Conservation (phyloP, 2,888 invertebrate species). For the Lordiphosa andalusiaca region DNA sequence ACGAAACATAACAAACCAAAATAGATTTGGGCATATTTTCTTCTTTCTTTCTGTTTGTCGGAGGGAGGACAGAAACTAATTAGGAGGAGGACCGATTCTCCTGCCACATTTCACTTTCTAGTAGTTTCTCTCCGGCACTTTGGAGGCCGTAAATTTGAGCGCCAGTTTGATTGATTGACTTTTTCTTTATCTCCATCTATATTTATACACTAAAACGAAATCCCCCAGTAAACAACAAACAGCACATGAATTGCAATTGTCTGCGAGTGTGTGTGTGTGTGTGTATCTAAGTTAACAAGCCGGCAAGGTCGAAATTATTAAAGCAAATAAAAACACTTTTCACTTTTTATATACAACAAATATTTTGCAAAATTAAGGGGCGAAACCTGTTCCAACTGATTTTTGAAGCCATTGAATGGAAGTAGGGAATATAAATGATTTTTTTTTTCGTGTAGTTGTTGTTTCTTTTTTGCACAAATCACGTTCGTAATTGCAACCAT, state of each 20-base stretch:
- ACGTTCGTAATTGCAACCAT: conserved; percentile 70
- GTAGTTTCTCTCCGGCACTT: neutral
- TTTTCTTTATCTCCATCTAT: neutral
- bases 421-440: no score
- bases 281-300: conserved; percentile 46
- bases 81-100: conserved; percentile 1
- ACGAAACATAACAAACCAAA: conserved; percentile 45
- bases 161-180: conserved; percentile 18
- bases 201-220: neutral
- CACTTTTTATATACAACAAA: conserved; percentile 1
- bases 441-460: no score
- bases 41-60: neutral
- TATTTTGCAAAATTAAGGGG: neutral
- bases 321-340: conserved; percentile 26
- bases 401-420: no score
- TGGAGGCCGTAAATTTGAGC: conserved; percentile 16
- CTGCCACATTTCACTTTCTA: neutral
- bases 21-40: neutral
- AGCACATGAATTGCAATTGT: neutral
- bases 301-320: conserved; percentile 68
- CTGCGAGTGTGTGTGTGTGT: conserved; percentile 5
- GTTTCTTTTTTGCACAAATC: conserved; percentile 45
- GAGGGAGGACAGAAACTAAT: conserved; percentile 1
- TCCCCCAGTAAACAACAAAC: neutral
- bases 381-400: neutral